phyloP scores from a whole-genome alignment of 1,140 invertebrate species.

The Neotoxoptera formosana region DNA sequence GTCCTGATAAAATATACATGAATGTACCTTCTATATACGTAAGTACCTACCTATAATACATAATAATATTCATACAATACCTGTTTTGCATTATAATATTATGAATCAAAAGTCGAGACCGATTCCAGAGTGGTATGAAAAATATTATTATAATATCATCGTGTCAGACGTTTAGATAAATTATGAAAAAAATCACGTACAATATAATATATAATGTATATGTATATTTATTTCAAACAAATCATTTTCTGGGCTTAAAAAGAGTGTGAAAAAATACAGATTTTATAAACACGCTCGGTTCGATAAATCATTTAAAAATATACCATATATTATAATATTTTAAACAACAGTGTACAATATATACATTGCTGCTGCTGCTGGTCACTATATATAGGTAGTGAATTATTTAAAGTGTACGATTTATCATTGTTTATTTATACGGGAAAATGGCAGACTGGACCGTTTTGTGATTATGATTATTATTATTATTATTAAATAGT shows the following conservation, averaged over 20 bases:
- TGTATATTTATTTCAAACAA: background rate
- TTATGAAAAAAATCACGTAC: background rate
- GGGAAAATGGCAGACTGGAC: background rate
- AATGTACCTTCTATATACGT: background rate
- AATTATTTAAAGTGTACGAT: background rate
- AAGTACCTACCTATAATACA: no score
- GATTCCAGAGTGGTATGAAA: no score
- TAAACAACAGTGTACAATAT: background rate
- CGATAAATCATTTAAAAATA: background rate
- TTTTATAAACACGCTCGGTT: background rate
- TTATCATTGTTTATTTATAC: background rate
- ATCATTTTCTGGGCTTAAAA: background rate
- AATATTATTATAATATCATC: background rate
- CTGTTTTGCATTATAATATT: background rate
- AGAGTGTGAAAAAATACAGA: background rate
- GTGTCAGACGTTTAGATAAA: background rate
- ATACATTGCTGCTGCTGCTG: no score
- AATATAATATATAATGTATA: background rate
- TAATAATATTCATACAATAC: background rate
- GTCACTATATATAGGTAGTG: background rate
- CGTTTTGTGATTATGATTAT: background rate
- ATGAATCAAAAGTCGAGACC: background rate
- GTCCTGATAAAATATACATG: background rate
- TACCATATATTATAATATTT: background rate
- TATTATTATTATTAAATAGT: background rate